phyloP scores from a whole-genome alignment of 2,113 vertebrate species.

The Odobenus rosmarus region DNA sequence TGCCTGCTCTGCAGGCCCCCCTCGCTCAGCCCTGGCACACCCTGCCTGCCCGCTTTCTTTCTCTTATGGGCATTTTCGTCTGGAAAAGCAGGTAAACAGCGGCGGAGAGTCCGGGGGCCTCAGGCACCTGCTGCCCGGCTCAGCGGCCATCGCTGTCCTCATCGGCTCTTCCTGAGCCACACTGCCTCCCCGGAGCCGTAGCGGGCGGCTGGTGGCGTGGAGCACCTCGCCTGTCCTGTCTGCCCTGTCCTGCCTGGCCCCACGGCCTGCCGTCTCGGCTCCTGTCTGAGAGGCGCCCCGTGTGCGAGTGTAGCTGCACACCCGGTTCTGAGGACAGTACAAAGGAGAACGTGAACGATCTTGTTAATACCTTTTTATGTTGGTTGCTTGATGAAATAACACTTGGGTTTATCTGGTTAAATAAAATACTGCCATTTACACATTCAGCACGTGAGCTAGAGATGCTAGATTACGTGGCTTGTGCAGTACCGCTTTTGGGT shows the following conservation, averaged over 20 bases:
- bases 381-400: background rate
- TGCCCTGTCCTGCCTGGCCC: background rate
- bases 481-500: no score
- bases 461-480: background rate
- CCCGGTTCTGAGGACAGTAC: background rate
- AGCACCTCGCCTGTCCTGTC: background rate
- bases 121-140: accelerated
- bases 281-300: no score
- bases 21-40: no score
- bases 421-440: background rate
- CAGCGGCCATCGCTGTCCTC: accelerated
- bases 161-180: accelerated
- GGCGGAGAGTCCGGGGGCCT: no score
- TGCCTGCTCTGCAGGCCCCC: background rate
- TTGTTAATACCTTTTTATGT: accelerated
- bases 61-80: background rate
- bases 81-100: background rate
- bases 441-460: accelerated
- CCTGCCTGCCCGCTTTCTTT: background rate
- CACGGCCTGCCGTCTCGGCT: background rate
- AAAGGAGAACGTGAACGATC: accelerated
- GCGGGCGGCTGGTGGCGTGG: background rate
- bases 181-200: background rate
- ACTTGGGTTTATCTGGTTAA: background rate
- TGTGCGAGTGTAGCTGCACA: accelerated